phyloP scores from a whole-genome alignment of 2,888 invertebrate genomes.

The Amorpha juglandis region DNA sequence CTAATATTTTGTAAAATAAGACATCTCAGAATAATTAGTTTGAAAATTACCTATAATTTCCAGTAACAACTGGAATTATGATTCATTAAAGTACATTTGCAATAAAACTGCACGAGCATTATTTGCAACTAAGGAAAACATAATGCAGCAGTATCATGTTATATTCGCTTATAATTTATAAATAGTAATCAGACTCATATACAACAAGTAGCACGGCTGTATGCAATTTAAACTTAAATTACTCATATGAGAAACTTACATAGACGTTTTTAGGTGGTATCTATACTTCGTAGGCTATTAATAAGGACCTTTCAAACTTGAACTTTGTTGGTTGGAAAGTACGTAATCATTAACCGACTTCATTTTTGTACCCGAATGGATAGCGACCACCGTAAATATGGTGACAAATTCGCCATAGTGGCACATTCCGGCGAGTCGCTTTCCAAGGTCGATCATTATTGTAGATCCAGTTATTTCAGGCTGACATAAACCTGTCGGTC shows the following conservation, averaged over 20 bases:
- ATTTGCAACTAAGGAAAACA: conserved; percentile 19
- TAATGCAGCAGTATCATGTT: conserved; percentile 16
- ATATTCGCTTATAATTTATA: conserved; percentile 14
- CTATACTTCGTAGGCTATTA: not conserved
- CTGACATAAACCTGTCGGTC: too few relatives aligned
- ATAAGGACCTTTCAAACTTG: not conserved
- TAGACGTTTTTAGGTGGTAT: conserved; percentile 2
- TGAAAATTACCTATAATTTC: conserved; percentile 20
- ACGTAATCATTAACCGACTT: too few relatives aligned
- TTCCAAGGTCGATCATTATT: too few relatives aligned
- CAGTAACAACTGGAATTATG: conserved; percentile 17
- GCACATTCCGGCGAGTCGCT: too few relatives aligned
- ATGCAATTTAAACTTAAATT: conserved; percentile 6
- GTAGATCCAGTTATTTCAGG: too few relatives aligned
- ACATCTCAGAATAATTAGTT: not conserved
- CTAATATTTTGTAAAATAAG: not conserved
- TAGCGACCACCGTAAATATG: too few relatives aligned
- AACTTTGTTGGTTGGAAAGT: too few relatives aligned
- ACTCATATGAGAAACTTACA: not conserved
- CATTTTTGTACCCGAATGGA: too few relatives aligned
- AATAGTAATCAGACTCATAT: conserved; percentile 11
- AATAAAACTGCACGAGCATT: conserved; percentile 18
- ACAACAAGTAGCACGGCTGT: not conserved
- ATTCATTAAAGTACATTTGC: conserved; percentile 14
- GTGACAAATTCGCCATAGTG: too few relatives aligned